A percentile compares a stretch with the other conserved stretches of the same genome.
phyloP scores from a whole-genome alignment of 2,888 invertebrate genomes.

The Drosophila gaucha region DNA sequence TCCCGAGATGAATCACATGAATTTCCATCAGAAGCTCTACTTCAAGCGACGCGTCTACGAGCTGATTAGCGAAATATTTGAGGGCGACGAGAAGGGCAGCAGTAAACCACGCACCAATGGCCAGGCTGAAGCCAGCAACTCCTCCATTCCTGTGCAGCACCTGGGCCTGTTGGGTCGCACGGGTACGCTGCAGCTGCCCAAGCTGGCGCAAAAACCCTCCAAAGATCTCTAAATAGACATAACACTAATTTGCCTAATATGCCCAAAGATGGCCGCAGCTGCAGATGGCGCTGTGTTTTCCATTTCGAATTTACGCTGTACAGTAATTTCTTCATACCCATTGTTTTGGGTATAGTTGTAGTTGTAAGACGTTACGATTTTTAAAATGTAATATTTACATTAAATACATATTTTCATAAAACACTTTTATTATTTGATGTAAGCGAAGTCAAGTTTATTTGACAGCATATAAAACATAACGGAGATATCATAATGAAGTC shows the following conservation, averaged over 20 bases:
- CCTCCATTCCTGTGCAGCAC: slow-evolving; percentile 36
- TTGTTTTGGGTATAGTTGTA: slow-evolving; percentile 18
- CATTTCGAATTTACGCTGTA: slow-evolving; percentile 55
- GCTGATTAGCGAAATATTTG: slow-evolving; percentile 78
- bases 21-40: slow-evolving; percentile 78
- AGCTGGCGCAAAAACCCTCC: slow-evolving; percentile 37
- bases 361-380: slow-evolving; percentile 40
- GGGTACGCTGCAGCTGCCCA: slow-evolving; percentile 51
- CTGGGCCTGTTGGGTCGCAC: slow-evolving; percentile 37
- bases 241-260: slow-evolving; percentile 5
- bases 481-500: no score
- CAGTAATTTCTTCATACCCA: slow-evolving; percentile 37
- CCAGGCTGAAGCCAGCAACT: slow-evolving; percentile 8
- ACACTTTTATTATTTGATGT: slow-evolving; percentile 3
- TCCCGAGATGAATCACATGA: slow-evolving; percentile 82
- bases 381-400: slow-evolving; percentile 47
- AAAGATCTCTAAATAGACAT: slow-evolving; percentile 36
- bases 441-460: no score
- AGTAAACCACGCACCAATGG: slow-evolving; percentile 31
- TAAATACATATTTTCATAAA: slow-evolving; percentile 26
- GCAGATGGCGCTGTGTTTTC: slow-evolving; percentile 32
- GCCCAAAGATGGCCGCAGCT: slow-evolving; percentile 51
- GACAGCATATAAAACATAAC: no score
- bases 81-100: background rate
- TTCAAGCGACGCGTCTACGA: slow-evolving; percentile 82